These are phyloP conservation scores for Chrysolina haemoptera DNA, from an alignment of 2,888 invertebrate genomes.

Conservation along the genomic window DNA sequence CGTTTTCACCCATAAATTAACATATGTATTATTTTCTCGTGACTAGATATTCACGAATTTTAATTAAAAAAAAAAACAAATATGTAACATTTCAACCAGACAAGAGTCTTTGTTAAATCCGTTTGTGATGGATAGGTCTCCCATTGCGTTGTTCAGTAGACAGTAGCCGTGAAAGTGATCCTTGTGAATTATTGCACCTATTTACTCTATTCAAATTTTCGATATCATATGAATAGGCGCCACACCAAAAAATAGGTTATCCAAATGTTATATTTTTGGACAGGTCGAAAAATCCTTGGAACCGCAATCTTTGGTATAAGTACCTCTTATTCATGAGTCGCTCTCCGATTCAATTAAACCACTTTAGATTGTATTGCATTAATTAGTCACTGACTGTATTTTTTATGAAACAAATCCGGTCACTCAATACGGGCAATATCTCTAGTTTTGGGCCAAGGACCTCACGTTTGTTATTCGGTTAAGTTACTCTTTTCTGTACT, in stretches of 20 bases:
- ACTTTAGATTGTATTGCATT: slow-evolving; percentile 29
- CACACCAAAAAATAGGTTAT: slow-evolving; percentile 14
- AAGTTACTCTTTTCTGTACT: slow-evolving; percentile 25
- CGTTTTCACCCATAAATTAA: no score
- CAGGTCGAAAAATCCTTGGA: slow-evolving; percentile 9
- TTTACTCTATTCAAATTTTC: slow-evolving; percentile 5
- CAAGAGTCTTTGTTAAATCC: not conserved
- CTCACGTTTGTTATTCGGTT: slow-evolving; percentile 23
- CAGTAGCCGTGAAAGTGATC: not conserved
- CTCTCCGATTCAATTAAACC: slow-evolving; percentile 19
- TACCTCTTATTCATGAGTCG: slow-evolving; percentile 19
- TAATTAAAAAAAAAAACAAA: no score
- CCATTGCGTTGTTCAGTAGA: not conserved
- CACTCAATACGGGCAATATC: slow-evolving; percentile 25
- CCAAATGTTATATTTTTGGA: slow-evolving; percentile 10
- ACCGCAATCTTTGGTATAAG: slow-evolving; percentile 8
- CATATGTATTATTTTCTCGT: no score
- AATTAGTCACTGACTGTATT: slow-evolving; percentile 33
- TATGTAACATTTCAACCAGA: no score
- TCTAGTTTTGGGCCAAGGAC: slow-evolving; percentile 40
- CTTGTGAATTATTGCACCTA: not conserved
- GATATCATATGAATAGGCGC: slow-evolving; percentile 6
- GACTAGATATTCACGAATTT: no score
- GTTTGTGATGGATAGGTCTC: not conserved
- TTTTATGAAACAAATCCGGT: slow-evolving; percentile 30